Evolutionary conservation across 2,113 vertebrate genomes (phyloP).

Genomic region (Emydura subglobosa): DNA sequence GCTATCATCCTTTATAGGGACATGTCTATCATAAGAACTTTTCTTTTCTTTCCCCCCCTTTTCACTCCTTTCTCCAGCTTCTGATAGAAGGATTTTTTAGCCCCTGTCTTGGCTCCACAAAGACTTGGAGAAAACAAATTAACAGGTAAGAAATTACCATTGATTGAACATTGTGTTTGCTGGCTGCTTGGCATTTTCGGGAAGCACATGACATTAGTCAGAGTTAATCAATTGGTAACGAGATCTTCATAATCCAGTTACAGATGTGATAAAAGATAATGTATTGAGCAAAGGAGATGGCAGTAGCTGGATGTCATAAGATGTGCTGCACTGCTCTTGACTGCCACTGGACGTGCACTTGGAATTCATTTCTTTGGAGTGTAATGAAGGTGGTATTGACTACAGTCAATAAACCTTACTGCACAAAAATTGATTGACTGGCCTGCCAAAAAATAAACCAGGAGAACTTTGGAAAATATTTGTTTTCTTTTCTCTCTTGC

Average conservation of each 20-base stretch:
- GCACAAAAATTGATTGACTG: background rate
- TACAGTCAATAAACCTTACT: conserved; percentile 5
- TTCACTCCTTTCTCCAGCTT: background rate
- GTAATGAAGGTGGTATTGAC: conserved; percentile 8
- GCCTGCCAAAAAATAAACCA: conserved; percentile 20
- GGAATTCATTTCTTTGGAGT: conserved; percentile 27
- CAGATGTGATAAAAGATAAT: conserved; percentile 36
- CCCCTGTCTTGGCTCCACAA: background rate
- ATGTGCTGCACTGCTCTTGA: background rate
- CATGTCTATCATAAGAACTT: background rate
- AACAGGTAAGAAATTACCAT: conserved; percentile 28
- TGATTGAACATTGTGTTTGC: conserved; percentile 22
- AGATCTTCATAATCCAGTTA: conserved; percentile 58
- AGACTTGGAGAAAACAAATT: conserved; percentile 6
- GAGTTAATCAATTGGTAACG: conserved; percentile 63
- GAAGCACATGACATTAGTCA: conserved; percentile 25
- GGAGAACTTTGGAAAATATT: background rate
- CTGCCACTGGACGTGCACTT: background rate
- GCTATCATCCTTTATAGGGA: background rate
- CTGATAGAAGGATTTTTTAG: background rate
- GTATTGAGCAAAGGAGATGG: background rate
- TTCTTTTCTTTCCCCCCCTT: background rate
- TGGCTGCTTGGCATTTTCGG: conserved; percentile 19
- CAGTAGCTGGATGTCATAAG: background rate
- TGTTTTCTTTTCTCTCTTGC: background rate